Evolutionary conservation across 2,888 invertebrate genomes (phyloP), one percentile per base, ranked within the genome.

Genomic region (Colostygia pectinataria): DNA sequence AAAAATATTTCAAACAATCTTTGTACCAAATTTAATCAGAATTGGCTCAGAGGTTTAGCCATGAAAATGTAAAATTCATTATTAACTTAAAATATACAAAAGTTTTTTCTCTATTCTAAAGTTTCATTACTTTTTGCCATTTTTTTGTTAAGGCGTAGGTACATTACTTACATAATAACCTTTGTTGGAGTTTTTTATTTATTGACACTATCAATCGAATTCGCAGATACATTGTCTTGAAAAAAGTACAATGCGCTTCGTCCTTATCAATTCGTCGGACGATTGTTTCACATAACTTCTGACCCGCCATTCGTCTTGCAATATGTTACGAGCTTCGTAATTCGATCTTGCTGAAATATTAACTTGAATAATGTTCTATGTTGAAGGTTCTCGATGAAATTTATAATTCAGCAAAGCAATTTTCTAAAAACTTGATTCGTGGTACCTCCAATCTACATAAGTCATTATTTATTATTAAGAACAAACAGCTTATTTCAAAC

Each of bases 311-410:
- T 70, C 71, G 69, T 78, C 81, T 77, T 66, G 63, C 77, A 80
- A 83, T 78, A 82, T 81, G 78, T 79, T 78, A 77, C 73, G 77
- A 74, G 76, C 72, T 78, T 66, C 77, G 84, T 83, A 83, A 86
- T 86, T 86, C 86, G 84, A 84, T 83, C 82, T 80, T 59, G 65
- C 69, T 83, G 83, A 82, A 83, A 82, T 84, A 85, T 85, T 82
- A 83, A 83, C 83, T 78, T 71, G 74, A 78, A 82, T 77, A 71
- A 69, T 51, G 56, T 49, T 49, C 58, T 56, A 61, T 54, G 57
- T 55, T 12, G 27, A 27, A 10, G 6, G 28, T 29, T 36, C 24
- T 24, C n/a, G 29, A 5, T 34, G 18, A 20, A 37, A 46, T 54
- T 63, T 67, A 60, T 67, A 63, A 42, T 42, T 33, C 18, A 12